Percentiles rank a stretch among this genome's conserved stretches.
phyloP scores from a whole-genome alignment of 2,797 vertebrate species.

The Pseudomugil tenellus region DNA sequence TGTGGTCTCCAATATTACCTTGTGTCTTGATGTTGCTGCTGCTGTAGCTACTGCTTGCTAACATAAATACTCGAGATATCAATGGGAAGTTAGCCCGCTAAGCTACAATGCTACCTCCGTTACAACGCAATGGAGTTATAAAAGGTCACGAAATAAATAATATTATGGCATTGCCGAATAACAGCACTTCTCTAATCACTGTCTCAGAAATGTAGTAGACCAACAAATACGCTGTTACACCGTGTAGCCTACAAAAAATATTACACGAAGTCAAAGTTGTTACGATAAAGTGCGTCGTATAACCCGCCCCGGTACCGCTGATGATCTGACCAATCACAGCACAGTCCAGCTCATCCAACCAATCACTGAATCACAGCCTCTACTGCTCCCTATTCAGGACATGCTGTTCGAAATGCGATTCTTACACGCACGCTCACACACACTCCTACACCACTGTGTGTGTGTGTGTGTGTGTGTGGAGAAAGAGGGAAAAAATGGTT shows the following conservation, averaged over 20 bases:
- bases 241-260: not conserved
- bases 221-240: fast-evolving
- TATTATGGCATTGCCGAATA: fast-evolving
- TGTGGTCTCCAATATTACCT: slow-evolving; percentile 35
- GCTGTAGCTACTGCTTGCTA: not conserved
- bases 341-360: slow-evolving; percentile 1
- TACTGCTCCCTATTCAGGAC: slow-evolving; percentile 4
- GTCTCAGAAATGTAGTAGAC: not conserved
- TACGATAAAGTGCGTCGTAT: not conserved
- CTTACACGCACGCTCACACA: too few relatives aligned
- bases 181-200: fast-evolving
- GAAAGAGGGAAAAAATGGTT: too few relatives aligned
- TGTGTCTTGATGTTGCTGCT: not conserved
- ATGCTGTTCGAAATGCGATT: slow-evolving; percentile 15
- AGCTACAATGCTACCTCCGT: slow-evolving; percentile 32
- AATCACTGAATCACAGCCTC: slow-evolving; percentile 36
- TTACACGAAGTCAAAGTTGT: not conserved
- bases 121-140: not conserved
- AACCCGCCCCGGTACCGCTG: not conserved
- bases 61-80: not conserved
- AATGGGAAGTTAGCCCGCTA: slow-evolving; percentile 24
- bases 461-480: too few relatives aligned
- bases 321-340: slow-evolving; percentile 48
- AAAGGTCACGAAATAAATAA: not conserved
- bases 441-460: too few relatives aligned